These are phyloP conservation scores for Porites lobata DNA, from an alignment of 92 coral and sea anemone genomes.

Conservation along the genomic window DNA sequence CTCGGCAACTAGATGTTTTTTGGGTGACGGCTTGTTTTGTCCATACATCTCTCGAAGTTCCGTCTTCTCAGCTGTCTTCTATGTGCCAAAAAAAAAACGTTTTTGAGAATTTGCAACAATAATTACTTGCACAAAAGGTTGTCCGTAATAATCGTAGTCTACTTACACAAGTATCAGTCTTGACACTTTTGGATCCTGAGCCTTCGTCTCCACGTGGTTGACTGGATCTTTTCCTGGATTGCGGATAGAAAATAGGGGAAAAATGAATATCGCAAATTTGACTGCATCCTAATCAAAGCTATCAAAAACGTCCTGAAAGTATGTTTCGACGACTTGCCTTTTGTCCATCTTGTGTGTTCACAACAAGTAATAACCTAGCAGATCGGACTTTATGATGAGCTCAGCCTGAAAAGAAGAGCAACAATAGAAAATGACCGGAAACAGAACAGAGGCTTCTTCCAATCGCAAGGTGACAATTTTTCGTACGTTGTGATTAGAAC, in stretches of 20 bases:
- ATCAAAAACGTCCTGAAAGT: not conserved
- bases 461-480: slow-evolving; percentile 19
- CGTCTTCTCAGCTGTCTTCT: slow-evolving; percentile 1
- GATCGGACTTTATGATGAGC: not conserved
- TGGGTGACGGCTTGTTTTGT: slow-evolving; percentile 23
- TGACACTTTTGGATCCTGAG: not conserved
- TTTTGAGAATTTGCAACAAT: not conserved
- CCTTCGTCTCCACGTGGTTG: slow-evolving; percentile 12
- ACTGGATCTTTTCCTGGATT: not conserved
- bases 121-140: not conserved
- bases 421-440: slow-evolving; percentile 11
- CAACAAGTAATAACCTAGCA: not conserved
- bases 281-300: not conserved
- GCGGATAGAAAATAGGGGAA: not conserved
- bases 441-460: slow-evolving; percentile 15
- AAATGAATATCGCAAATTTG: not conserved
- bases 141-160: not conserved
- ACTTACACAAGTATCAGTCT: slow-evolving; percentile 28
- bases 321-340: slow-evolving; percentile 2
- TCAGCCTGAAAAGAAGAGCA: not conserved
- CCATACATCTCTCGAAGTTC: slow-evolving; percentile 43
- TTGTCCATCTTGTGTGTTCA: slow-evolving; percentile 8
- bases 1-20: slow-evolving; percentile 24
- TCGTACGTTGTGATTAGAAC: not conserved
- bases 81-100: not conserved